Percentiles rank a stretch among this genome's conserved stretches.
These are phyloP conservation scores for Cremastobaeus sp. DNA, from an alignment of 2,888 invertebrate species.

Conservation along the genomic window DNA sequence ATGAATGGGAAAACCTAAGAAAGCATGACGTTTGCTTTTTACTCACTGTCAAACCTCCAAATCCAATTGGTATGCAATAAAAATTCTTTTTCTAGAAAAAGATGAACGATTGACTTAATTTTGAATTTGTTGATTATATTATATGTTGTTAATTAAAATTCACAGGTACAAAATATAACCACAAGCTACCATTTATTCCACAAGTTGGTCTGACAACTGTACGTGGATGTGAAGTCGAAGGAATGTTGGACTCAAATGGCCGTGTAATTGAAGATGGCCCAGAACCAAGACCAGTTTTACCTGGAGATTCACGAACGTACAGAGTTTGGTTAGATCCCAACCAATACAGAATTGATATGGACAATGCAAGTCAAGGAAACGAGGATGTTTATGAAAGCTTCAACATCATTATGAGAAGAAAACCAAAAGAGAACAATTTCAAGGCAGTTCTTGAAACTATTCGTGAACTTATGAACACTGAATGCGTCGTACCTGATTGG, in stretches of 20 bases:
- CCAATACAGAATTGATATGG: slow-evolving; percentile 96
- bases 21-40: slow-evolving; percentile 99
- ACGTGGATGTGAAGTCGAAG: slow-evolving; percentile 98
- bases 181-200: slow-evolving; percentile 90
- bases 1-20: slow-evolving; percentile 97
- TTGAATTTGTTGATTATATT: too few species aligned
- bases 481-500: slow-evolving; percentile 98
- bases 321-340: slow-evolving; percentile 97
- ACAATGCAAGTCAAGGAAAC: slow-evolving; percentile 87
- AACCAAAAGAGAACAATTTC: slow-evolving; percentile 99
- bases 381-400: slow-evolving; percentile 95
- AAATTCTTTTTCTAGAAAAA: neutral
- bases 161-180: slow-evolving; percentile 88
- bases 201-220: slow-evolving; percentile 95
- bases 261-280: slow-evolving; percentile 97
- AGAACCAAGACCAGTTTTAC: slow-evolving; percentile 90
- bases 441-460: slow-evolving; percentile 99
- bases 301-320: slow-evolving; percentile 94
- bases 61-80: slow-evolving; percentile 85
- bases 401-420: slow-evolving; percentile 97
- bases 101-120: neutral
- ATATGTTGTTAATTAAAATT: slow-evolving; percentile 8
- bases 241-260: slow-evolving; percentile 97
- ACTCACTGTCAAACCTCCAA: slow-evolving; percentile 91
- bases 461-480: slow-evolving; percentile 98